Conservation (phyloP, 2,113 vertebrate genomes). For the Junco hyemalis region DNA sequence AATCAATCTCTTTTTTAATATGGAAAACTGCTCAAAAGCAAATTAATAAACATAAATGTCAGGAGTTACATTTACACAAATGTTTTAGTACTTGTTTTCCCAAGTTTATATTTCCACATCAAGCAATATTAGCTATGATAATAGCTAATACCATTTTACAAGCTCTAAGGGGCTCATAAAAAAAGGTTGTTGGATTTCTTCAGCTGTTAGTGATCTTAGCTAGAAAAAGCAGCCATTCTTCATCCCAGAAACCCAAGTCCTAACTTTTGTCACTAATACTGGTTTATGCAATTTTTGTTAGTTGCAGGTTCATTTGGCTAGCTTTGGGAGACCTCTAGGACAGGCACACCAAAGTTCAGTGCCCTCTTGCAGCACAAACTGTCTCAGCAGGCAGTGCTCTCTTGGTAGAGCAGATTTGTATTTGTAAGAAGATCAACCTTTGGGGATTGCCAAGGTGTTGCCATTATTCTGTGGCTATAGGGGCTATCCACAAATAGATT, state of each 20-base stretch:
- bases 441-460: background rate
- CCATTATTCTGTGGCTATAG: background rate
- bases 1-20: conserved; percentile 50
- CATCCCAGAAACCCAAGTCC: background rate
- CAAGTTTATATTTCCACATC: conserved; percentile 53
- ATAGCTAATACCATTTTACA: conserved; percentile 34
- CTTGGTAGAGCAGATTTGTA: background rate
- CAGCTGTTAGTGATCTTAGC: conserved; percentile 22
- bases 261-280: background rate
- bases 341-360: background rate
- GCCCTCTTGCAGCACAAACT: background rate
- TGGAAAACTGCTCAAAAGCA: conserved; percentile 29
- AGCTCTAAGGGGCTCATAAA: conserved; percentile 15
- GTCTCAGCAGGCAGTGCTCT: background rate
- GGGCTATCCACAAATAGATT: background rate
- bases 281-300: background rate
- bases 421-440: background rate
- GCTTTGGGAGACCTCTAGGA: background rate
- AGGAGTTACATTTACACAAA: conserved; percentile 47
- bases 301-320: background rate
- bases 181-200: conserved; percentile 29
- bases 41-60: conserved; percentile 54
- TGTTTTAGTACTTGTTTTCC: conserved; percentile 51
- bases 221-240: background rate
- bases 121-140: conserved; percentile 51